Conservation (phyloP, 2,888 invertebrate species). For the Chymomyza fuscimana region DNA sequence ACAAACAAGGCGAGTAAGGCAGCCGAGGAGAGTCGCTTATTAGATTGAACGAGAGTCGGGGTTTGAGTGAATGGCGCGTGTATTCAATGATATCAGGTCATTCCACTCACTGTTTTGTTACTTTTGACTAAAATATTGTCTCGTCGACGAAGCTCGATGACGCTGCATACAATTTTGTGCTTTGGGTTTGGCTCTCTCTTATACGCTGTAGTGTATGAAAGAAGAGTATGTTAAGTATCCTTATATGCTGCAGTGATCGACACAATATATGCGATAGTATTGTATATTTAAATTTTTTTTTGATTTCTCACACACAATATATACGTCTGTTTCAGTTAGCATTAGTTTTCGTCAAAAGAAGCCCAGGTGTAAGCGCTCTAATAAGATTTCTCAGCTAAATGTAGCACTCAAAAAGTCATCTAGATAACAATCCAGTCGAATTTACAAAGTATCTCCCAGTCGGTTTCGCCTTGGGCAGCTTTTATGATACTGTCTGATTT, state of each 20-base stretch:
- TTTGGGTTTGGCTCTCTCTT: background rate
- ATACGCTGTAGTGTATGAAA: background rate
- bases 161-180: slow-evolving; percentile 42
- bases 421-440: too few species aligned
- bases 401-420: too few species aligned
- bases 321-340: too few species aligned
- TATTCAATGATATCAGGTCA: slow-evolving; percentile 78
- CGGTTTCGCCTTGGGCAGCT: background rate
- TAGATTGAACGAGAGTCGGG: slow-evolving; percentile 13
- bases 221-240: background rate
- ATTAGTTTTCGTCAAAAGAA: too few species aligned
- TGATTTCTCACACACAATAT: too few species aligned
- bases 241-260: too few species aligned
- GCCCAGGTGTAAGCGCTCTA: too few species aligned
- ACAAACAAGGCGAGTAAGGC: slow-evolving; percentile 10
- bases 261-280: too few species aligned
- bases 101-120: slow-evolving; percentile 75
- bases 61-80: slow-evolving; percentile 74
- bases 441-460: too few species aligned
- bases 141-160: slow-evolving; percentile 62
- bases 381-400: too few species aligned
- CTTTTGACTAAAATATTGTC: slow-evolving; percentile 69
- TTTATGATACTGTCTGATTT: background rate
- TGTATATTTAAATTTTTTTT: too few species aligned
- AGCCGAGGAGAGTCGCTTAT: background rate